A percentile compares a stretch with the other conserved stretches of the same genome.
phyloP scores from a whole-genome alignment of 2,113 vertebrate species.

The Petrocephalus zakoni region DNA sequence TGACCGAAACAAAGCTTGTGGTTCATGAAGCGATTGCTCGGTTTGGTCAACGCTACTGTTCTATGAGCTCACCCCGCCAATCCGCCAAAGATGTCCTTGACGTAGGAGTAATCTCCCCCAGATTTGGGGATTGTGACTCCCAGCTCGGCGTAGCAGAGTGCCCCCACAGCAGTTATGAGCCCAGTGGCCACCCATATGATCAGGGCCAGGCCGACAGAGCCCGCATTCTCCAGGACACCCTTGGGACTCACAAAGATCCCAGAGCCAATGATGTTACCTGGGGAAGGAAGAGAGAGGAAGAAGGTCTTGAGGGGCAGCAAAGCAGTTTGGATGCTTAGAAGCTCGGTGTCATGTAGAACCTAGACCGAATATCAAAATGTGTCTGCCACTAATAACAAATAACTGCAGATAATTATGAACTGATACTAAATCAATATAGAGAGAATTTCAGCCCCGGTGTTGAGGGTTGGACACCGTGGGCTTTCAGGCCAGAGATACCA shows the following conservation, averaged over 20 bases:
- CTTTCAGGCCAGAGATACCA: neutral
- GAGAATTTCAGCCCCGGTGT: neutral
- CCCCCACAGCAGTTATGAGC: constrained; percentile 70
- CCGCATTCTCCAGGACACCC: constrained; percentile 69
- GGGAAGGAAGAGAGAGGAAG: neutral
- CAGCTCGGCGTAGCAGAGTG: constrained; percentile 76
- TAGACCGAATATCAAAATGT: neutral
- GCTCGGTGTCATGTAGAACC: neutral
- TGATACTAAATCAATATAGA: neutral
- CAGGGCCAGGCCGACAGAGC: constrained; percentile 69
- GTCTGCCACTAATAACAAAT: neutral
- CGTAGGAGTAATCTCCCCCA: constrained; percentile 76
- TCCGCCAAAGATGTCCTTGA: constrained; percentile 76
- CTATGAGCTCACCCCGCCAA: constrained; percentile 67
- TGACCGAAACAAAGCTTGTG: neutral
- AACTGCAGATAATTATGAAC: neutral
- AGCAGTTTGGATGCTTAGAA: neutral
- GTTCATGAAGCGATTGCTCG: neutral
- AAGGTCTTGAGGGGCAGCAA: neutral
- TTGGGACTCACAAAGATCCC: constrained; percentile 82
- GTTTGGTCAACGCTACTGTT: neutral
- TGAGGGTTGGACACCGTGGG: neutral
- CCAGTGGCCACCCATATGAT: constrained; percentile 70
- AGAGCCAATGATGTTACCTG: constrained; percentile 75
- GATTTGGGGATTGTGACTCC: constrained; percentile 80